phyloP scores from a whole-genome alignment of 2,113 vertebrate species.

The Rhinoderma darwinii region DNA sequence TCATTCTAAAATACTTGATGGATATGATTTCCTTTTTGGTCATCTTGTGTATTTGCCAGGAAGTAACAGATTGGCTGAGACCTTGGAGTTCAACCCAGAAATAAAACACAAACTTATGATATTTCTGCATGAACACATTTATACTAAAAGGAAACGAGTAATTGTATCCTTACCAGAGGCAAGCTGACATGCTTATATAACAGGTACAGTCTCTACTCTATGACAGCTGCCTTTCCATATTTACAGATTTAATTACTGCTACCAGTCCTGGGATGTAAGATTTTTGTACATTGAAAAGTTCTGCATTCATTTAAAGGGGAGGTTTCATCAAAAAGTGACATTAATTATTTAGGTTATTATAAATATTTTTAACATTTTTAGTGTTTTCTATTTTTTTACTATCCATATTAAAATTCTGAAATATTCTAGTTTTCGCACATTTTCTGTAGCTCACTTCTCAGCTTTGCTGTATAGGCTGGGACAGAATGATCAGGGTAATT shows the following conservation, averaged over 20 bases:
- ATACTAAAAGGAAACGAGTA: neutral
- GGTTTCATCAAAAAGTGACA: neutral
- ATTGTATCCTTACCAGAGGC: neutral
- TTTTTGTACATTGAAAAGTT: neutral
- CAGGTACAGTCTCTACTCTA: neutral
- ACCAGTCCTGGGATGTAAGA: neutral
- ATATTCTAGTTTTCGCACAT: no score
- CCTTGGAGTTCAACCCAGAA: neutral
- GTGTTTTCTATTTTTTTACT: neutral
- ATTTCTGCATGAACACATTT: constrained; percentile 1
- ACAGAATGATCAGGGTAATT: no score
- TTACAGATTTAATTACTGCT: constrained; percentile 15
- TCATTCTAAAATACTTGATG: constrained; percentile 15
- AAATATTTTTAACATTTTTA: neutral
- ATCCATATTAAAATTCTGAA: no score
- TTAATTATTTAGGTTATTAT: neutral
- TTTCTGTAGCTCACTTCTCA: no score
- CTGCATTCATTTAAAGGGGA: neutral
- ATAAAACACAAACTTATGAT: neutral
- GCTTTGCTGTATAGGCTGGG: no score
- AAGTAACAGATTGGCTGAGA: neutral
- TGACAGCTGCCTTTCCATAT: constrained; percentile 4
- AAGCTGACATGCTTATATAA: constrained; percentile 29
- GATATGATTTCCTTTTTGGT: neutral
- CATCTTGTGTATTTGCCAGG: neutral